Evolutionary conservation across 1,140 invertebrate genomes (phyloP), one percentile per base, ranked within the genome.

Genomic region (Zelostemma sp.): DNA sequence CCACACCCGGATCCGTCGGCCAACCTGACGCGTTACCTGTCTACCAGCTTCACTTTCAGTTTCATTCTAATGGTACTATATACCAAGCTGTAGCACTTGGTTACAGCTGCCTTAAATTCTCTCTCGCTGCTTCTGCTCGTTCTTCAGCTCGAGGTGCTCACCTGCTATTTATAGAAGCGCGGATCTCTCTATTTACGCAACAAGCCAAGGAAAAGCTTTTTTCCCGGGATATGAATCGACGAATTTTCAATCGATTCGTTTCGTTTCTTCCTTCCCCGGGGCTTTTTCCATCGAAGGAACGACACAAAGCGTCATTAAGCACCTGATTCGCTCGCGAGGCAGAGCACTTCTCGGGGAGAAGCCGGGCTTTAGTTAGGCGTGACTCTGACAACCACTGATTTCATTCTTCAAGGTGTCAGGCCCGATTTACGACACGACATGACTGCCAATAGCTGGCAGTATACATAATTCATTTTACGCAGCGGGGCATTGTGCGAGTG

Each of bases 341-440:
- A 47, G 64, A 49, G 41, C 64, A 15, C 17, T 51, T 58, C 43
- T 33, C n/a, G n/a, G 50, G 49, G 55, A 18, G 43, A 3, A 18
- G 17, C 43, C 16, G 12, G 17, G 16, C 43, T 19, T 9, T n/a
- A 19, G 43, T 48, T 21, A 41, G 28, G 47, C 53, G 55, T 51
- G 46, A 50, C 65, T 57, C 73, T 66, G 76, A 79, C 74, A 79
- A 78, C 76, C 76, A 74, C 70, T 76, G 79, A 79, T 77, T 80
- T 80, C 74, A 80, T 81, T 81, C 77, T 67, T 68, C 64, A 55
- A 59, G 68, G 74, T 76, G 72, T 78, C 74, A 72, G 48, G 61
- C 49, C 68, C 72, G 77, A 81, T 81, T 80, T 81, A 80, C 71
- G 78, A 73, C 74, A 60, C 73, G 70, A 79, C 73, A 72, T 63